phyloP scores from a whole-genome alignment of 2,888 invertebrate genomes.

The Lithophane leautieri region DNA sequence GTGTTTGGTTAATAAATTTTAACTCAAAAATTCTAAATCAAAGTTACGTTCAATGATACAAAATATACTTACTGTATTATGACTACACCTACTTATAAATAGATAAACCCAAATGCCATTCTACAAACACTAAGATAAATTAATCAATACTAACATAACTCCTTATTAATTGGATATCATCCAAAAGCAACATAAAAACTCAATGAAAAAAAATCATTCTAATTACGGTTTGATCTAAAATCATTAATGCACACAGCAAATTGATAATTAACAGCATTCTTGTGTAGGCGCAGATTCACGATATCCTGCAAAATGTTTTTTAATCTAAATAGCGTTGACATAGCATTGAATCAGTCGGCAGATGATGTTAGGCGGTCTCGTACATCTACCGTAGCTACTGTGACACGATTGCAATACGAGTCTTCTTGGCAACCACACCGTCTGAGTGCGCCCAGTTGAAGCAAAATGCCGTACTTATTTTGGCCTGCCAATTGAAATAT shows the following conservation, averaged over 20 bases:
- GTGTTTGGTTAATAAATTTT: background rate
- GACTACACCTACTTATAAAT: background rate
- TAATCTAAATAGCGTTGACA: conserved; percentile 34
- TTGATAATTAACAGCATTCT: conserved; percentile 24
- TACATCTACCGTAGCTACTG: conserved; percentile 67
- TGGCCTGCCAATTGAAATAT: conserved; percentile 89
- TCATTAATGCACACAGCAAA: conserved; percentile 8
- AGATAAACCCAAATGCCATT: background rate
- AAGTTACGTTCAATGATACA: background rate
- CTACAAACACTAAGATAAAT: conserved; percentile 7
- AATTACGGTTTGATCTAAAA: conserved; percentile 16
- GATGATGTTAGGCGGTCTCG: conserved; percentile 60
- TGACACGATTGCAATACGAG: conserved; percentile 87
- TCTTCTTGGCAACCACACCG: conserved; percentile 85
- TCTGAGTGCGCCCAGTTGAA: conserved; percentile 85
- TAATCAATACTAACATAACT: conserved; percentile 14
- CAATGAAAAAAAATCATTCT: conserved; percentile 23
- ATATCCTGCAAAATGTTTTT: conserved; percentile 29
- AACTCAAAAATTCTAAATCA: background rate
- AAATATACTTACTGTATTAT: background rate
- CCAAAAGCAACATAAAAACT: conserved; percentile 47
- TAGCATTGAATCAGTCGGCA: conserved; percentile 43
- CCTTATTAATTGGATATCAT: conserved; percentile 49
- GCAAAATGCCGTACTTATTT: conserved; percentile 90
- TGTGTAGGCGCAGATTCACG: conserved; percentile 5